Base-by-base conservation (phyloP, 2,113 vertebrate genomes). In the Crotalus viridis region DNA sequence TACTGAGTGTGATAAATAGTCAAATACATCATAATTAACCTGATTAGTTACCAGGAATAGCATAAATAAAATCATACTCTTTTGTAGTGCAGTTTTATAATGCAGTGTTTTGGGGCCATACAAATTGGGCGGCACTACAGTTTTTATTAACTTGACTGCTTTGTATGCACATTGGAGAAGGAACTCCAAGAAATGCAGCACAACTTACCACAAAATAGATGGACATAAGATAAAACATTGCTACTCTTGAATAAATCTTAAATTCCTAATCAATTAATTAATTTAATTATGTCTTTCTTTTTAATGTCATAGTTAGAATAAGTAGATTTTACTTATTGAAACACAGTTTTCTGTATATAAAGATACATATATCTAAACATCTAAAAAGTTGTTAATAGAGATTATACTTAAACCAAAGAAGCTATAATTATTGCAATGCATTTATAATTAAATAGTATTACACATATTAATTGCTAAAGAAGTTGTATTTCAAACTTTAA, bases 401-500 rank as follows among this genome's bases (percentile, higher is more conserved):
- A 13, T 3, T 90, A 57, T 54, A 0, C 48, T 5, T 89, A 92
- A 92, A 59, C 90, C 7, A 64, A 57, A 87, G 90, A 91, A n/a
- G 86, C 89, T 90, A 94, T 28, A 10, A 8, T 33, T 57, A 89
- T 81, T 21, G 8, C 17, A 81, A 9, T 81, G 17, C 8, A 10
- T 81, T 81, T 81, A 43, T 52, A 28, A 56, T 48, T 92, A 48
- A 91, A 28, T 93, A 19, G 92, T 90, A 54, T 3, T 46, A 64
- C 93, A 2, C 39, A 1, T 95, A 1, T 57, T 93, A 94, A 17
- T 94, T 52, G 17, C 69, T 61, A 85, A 5, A 90, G 21, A 89
- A 4, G 12, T 95, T 89, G 22, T 94, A 92, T 5, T 59, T 43
- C 95, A 13, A 96, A 93, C 96, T 54, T 95, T 93, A 95, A 97